Conservation (phyloP, 2,888 invertebrate species). For the Cheiracanthium punctorium region DNA sequence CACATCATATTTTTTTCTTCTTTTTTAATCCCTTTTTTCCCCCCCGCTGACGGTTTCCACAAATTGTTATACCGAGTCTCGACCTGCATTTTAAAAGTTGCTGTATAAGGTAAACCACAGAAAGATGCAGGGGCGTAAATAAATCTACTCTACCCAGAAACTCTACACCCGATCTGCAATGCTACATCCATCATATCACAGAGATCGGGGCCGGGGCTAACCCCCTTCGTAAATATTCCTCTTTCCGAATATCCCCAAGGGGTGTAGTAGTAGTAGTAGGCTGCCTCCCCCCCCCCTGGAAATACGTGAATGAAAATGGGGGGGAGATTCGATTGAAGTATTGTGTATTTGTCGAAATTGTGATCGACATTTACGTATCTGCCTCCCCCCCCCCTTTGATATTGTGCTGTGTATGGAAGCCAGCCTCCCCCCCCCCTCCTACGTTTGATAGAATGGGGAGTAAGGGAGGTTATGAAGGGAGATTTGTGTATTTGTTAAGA, state of each 20-base stretch:
- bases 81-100: background rate
- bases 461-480: background rate
- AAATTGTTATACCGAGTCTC: too few species aligned
- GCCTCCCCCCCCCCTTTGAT: background rate
- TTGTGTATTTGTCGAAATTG: constrained; percentile 64
- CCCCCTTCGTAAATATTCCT: constrained; percentile 37
- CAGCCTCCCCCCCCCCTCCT: too few species aligned
- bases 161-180: constrained; percentile 34
- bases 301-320: background rate
- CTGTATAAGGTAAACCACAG: constrained; percentile 5
- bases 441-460: background rate
- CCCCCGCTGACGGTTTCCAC: too few species aligned
- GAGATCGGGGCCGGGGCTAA: constrained; percentile 36
- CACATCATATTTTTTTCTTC: too few species aligned
- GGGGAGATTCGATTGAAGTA: constrained; percentile 43
- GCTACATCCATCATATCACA: constrained; percentile 53
- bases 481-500: background rate
- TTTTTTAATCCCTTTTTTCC: too few species aligned
- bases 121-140: background rate
- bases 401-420: background rate
- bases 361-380: constrained; percentile 61
- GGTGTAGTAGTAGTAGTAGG: too few species aligned
- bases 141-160: constrained; percentile 32
- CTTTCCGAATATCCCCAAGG: constrained; percentile 29
- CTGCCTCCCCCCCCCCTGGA: constrained; percentile 15